Base-by-base conservation (phyloP, 2,888 invertebrate species). In the Drosophila borborema region DNA sequence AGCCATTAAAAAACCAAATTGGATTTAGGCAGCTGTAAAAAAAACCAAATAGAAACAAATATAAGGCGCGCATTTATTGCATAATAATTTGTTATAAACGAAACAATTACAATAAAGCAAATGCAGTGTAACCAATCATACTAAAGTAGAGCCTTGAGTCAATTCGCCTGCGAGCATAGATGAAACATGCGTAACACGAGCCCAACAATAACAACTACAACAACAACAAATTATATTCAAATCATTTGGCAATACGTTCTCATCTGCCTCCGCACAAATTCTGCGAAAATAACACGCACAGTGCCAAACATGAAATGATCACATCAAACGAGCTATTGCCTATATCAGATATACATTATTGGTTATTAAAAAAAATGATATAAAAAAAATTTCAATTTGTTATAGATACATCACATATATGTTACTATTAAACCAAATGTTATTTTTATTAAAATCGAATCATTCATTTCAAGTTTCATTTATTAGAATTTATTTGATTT, bases 101-200 rank as follows among this genome's bases (percentile, higher is more conserved):
- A 77, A 83, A 70, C 64, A 67, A 74, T 69, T 80, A 68, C 60
- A 83, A 83, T 86, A 88, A 83, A 86, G 72, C 56, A 78, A 72
- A 60, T 72, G 61, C 64, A 64, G 67, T 63, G 64, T 68, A 77
- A 66, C 45, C 72, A 64, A 72, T 58, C 61, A 72, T 54, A 61
- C 70, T 34, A 41, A 63, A 6, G 10, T 18, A 31, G 31, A 38
- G n/a, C 10, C n/a, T 65, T 34, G 6, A 56, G 51, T 64, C 14
- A 63, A 45, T 59, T 53, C 4, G 28, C 23, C 23, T 28, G 49
- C 43, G 10, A 43, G 20, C 36, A 20, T 20, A 28, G 34, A 23
- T 41, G 20, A 54, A 71, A 41, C 55, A 58, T 46, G 53, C 64
- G 51, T 51, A 46, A 64, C 56, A 41, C 64, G 63, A 65, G 54